phyloP scores from a whole-genome alignment of 1,140 invertebrate genomes.

The Hypothenemus hampei region DNA sequence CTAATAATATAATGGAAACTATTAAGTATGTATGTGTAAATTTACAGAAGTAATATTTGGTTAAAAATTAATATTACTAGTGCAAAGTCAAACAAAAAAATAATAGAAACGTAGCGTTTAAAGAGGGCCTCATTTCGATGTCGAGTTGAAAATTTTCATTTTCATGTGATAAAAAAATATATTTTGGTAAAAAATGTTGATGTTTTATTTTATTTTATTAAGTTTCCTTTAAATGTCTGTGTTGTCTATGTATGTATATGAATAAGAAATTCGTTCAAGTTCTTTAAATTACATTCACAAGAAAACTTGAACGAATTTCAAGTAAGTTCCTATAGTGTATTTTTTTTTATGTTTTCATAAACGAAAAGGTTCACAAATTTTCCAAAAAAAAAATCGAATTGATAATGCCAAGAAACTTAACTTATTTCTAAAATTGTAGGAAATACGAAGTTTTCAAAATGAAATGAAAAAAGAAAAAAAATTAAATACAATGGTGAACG shows the following conservation, averaged over 20 bases:
- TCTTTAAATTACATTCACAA: constrained; percentile 28
- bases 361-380: constrained; percentile 40
- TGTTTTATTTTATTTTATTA: constrained; percentile 38
- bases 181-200: constrained; percentile 38
- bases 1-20: constrained; percentile 38
- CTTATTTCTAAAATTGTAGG: constrained; percentile 40
- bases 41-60: constrained; percentile 34
- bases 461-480: no score
- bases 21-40: constrained; percentile 37
- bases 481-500: constrained; percentile 30
- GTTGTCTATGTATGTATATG: constrained; percentile 28
- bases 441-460: constrained; percentile 37
- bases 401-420: constrained; percentile 38
- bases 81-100: constrained; percentile 5
- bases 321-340: constrained; percentile 14
- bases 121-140: constrained; percentile 35
- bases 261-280: constrained; percentile 37
- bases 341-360: no score
- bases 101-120: constrained; percentile 33
- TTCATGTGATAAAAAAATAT: constrained; percentile 41
- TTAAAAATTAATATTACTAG: no score
- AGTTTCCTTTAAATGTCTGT: constrained; percentile 30
- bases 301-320: constrained; percentile 4
- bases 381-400: constrained; percentile 30
- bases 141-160: constrained; percentile 28